Conservation (phyloP, 2,888 invertebrate genomes). For the Trichopria drosophilae region DNA sequence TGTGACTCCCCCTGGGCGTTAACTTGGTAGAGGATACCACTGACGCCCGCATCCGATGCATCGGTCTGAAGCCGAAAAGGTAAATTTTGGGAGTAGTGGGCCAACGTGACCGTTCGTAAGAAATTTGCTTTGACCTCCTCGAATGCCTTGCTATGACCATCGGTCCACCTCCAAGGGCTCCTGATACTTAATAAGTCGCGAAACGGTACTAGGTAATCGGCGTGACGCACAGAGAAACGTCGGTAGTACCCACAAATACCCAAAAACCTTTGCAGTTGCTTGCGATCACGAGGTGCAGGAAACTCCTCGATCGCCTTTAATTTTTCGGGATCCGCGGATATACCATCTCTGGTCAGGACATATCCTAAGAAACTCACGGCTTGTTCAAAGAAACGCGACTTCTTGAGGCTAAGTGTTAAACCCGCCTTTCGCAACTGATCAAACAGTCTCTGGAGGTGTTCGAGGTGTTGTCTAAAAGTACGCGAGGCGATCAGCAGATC, state of each 20-base stretch:
- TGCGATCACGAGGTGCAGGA: not conserved
- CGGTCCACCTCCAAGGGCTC: not conserved
- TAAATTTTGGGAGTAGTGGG: slow-evolving; percentile 1
- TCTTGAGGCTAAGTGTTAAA: slow-evolving; percentile 2
- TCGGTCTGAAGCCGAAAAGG: slow-evolving; percentile 26
- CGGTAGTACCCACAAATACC: slow-evolving; percentile 5
- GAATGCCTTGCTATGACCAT: not conserved
- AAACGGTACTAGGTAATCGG: not conserved
- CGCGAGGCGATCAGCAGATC: slow-evolving; percentile 15
- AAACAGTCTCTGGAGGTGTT: slow-evolving; percentile 22
- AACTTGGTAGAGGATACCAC: slow-evolving; percentile 28
- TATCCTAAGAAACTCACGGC: not conserved
- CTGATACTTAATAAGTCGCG: not conserved
- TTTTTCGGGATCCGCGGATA: slow-evolving; percentile 17
- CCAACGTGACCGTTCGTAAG: slow-evolving; percentile 12
- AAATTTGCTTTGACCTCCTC: slow-evolving; percentile 4
- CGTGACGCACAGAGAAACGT: not conserved
- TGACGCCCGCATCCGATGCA: slow-evolving; percentile 24
- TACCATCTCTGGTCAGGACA: not conserved
- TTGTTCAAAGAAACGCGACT: not conserved
- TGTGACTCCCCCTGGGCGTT: not conserved
- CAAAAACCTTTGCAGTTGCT: not conserved
- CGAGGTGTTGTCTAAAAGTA: slow-evolving; percentile 32
- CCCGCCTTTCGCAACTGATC: not conserved
- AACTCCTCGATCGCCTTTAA: not conserved